Conservation (phyloP, 1,140 invertebrate species). For the Brachionus asplanchnoidis region DNA sequence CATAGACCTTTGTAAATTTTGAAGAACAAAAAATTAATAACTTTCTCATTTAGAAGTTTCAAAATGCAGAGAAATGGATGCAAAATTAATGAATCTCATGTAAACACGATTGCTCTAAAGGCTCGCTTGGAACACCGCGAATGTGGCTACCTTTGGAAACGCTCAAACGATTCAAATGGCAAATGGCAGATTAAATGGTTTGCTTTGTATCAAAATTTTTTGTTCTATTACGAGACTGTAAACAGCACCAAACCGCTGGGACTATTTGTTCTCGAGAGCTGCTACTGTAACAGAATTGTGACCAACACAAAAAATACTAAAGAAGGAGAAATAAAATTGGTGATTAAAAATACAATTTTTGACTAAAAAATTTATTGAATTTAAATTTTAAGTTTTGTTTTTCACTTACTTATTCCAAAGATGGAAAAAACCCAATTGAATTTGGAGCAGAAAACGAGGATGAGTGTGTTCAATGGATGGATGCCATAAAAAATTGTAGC, state of each 20-base stretch:
- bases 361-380: slow-evolving; percentile 45
- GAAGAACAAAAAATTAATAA: background rate
- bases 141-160: slow-evolving; percentile 37
- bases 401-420: slow-evolving; percentile 76
- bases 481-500: slow-evolving; percentile 77
- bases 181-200: slow-evolving; percentile 63
- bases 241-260: slow-evolving; percentile 68
- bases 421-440: slow-evolving; percentile 81
- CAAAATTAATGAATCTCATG: slow-evolving; percentile 36
- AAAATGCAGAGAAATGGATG: slow-evolving; percentile 14
- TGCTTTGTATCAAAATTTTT: slow-evolving; percentile 81
- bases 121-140: slow-evolving; percentile 39
- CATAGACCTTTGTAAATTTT: background rate
- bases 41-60: background rate
- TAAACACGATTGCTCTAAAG: slow-evolving; percentile 21
- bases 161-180: background rate
- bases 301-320: slow-evolving; percentile 6
- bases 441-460: slow-evolving; percentile 73
- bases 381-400: slow-evolving; percentile 72
- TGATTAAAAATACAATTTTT: background rate
- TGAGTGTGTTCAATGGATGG: slow-evolving; percentile 82
- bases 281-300: slow-evolving; percentile 64
- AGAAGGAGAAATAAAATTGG: background rate
- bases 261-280: slow-evolving; percentile 78
- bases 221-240: slow-evolving; percentile 85